Evolutionary conservation across 2,113 vertebrate genomes (phyloP).

Genomic region (Chaenogobius annularis): DNA sequence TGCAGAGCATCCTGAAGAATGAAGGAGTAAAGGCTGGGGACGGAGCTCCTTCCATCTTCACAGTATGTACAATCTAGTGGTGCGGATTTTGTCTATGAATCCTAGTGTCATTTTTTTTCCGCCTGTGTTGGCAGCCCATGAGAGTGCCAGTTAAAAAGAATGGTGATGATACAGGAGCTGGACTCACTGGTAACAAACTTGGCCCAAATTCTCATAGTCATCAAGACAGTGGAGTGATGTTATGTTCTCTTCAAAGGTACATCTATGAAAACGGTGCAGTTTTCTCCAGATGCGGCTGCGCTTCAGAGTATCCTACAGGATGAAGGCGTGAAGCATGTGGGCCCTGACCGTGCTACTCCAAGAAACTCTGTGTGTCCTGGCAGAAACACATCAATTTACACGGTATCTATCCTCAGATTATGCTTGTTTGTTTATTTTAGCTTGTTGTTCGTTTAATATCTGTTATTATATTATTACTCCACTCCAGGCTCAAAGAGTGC

Average conservation of each 20-base stretch:
- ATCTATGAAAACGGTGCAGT: constrained; percentile 30
- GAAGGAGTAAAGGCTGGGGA: constrained; percentile 57
- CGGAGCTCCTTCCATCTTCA: constrained; percentile 61
- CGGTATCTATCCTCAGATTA: constrained; percentile 37
- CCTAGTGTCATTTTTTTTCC: neutral
- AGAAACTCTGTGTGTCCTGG: constrained; percentile 39
- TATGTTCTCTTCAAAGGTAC: constrained; percentile 20
- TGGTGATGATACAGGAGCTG: constrained; percentile 17
- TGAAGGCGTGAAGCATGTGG: constrained; percentile 53
- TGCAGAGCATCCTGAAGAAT: constrained; percentile 65
- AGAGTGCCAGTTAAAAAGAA: constrained; percentile 68
- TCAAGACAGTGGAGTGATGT: neutral
- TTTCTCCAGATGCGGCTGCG: constrained; percentile 61
- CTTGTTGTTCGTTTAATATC: neutral
- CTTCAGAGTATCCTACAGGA: constrained; percentile 66
- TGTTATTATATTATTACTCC: neutral
- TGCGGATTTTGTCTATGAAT: neutral
- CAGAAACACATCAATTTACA: constrained; percentile 63
- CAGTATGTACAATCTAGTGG: constrained; percentile 42
- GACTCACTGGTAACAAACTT: constrained; percentile 45
- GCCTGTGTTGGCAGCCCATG: constrained; percentile 60
- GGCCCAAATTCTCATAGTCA: neutral
- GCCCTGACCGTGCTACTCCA: constrained; percentile 35
- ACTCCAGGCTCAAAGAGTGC: constrained; percentile 73
- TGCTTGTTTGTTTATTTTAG: neutral